Conservation (phyloP, 2,888 invertebrate species). For the Drosophila picticornis region DNA sequence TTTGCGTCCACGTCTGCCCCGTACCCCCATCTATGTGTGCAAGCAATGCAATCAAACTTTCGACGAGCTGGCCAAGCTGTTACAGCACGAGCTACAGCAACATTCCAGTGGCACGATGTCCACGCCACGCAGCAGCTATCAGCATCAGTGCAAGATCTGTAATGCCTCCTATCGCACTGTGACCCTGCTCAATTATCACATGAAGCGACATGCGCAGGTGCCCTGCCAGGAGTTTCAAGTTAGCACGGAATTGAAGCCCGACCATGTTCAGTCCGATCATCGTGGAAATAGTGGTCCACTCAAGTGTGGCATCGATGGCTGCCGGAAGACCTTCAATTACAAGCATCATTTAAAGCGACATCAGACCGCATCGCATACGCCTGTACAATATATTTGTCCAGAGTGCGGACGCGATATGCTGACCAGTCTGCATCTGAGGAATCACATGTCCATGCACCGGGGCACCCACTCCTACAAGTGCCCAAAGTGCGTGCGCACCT, state of each 20-base stretch:
- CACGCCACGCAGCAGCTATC: slow-evolving; percentile 32
- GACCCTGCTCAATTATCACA: slow-evolving; percentile 71
- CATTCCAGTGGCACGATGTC: slow-evolving; percentile 47
- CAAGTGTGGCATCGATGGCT: slow-evolving; percentile 63
- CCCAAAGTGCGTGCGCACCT: slow-evolving; percentile 64
- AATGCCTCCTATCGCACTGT: slow-evolving; percentile 70
- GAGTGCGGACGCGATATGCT: slow-evolving; percentile 64
- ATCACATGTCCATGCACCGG: slow-evolving; percentile 66
- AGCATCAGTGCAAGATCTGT: slow-evolving; percentile 74
- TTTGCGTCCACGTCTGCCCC: slow-evolving; percentile 30
- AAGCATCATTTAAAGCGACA: slow-evolving; percentile 78
- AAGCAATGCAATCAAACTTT: slow-evolving; percentile 64
- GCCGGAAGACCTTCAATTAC: slow-evolving; percentile 72
- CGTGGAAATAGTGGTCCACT: slow-evolving; percentile 43
- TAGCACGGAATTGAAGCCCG: slow-evolving; percentile 55
- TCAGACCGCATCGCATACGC: slow-evolving; percentile 67
- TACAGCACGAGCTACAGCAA: slow-evolving; percentile 54
- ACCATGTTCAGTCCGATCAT: slow-evolving; percentile 48
- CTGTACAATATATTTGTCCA: slow-evolving; percentile 55
- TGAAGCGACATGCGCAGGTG: slow-evolving; percentile 67
- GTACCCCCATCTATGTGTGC: slow-evolving; percentile 55
- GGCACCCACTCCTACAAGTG: slow-evolving; percentile 66
- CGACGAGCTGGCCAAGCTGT: slow-evolving; percentile 58
- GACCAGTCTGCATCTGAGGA: slow-evolving; percentile 55
- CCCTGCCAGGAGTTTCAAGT: slow-evolving; percentile 60